Evolutionary conservation across 2,888 invertebrate genomes (phyloP), one percentile per base, ranked within the genome.

Genomic region (Orchesella flavescens): DNA sequence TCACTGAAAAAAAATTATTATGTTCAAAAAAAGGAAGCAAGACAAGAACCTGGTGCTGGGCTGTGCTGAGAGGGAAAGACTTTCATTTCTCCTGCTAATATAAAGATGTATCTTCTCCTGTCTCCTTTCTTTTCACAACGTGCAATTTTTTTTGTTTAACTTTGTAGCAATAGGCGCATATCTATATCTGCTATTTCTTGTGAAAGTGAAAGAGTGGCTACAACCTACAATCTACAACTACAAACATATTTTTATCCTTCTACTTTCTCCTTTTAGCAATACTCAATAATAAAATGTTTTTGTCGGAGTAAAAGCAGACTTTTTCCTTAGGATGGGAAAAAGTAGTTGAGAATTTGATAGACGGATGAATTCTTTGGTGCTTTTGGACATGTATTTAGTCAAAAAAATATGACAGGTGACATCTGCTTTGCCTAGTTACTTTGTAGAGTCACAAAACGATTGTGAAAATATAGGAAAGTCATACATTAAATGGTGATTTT

Each of bases 31-130:
- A 74, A 3, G 53, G 72, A n/a, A 44, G 21, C 43, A 53, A 24
- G 19, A 72, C 55, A 34, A 34, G 43, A 49, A 75, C 17, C n/a
- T n/a, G n/a, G n/a, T n/a, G n/a, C n/a, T n/a, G n/a, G n/a, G n/a
- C n/a, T n/a, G n/a, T 5, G 43, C 17, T 55, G 68, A 21, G 53
- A 24, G 68, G 63, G 21, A 68, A 43, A 57, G 34, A 21, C 10
- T 65, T 75, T 44, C 17, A n/a, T 57, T 57, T 57, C n/a, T 23
- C 57, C 24, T n/a, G n/a, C n/a, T n/a, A n/a, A n/a, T n/a, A n/a
- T n/a, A 77, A 77, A 69, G 77, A 77, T 69, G 59, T 61, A 77
- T 77, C 69, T 69, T 69, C 69, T 69, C 77, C 69, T 77, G 69
- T 69, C 77, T 66, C 4, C n/a, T n/a, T 49, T 21, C 44, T 43